phyloP scores from a whole-genome alignment of 2,113 vertebrate genomes.

The Nothobranchius furzeri region DNA sequence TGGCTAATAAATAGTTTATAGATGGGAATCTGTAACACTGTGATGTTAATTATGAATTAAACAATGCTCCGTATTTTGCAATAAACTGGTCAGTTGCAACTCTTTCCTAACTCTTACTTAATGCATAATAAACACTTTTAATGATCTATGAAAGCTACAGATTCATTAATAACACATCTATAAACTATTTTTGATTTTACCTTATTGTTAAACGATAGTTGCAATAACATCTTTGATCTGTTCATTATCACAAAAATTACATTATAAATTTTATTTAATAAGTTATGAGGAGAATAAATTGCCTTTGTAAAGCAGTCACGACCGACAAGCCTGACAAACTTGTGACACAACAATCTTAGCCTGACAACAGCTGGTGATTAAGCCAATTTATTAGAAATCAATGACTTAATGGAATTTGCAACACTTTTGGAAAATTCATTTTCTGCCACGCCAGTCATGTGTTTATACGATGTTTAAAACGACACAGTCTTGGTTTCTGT shows the following conservation, averaged over 20 bases:
- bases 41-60: too few relatives aligned
- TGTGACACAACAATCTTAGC: constrained; percentile 71
- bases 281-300: constrained; percentile 32
- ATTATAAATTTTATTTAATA: constrained; percentile 20
- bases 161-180: too few relatives aligned
- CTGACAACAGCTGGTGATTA: constrained; percentile 77
- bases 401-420: constrained; percentile 75
- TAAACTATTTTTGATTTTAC: too few relatives aligned
- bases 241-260: constrained; percentile 24
- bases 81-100: too few relatives aligned
- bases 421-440: constrained; percentile 70
- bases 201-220: too few relatives aligned
- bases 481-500: constrained; percentile 49
- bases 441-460: constrained; percentile 60
- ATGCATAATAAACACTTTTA: too few relatives aligned
- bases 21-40: too few relatives aligned
- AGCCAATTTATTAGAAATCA: constrained; percentile 77
- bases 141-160: too few relatives aligned
- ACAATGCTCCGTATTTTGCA: too few relatives aligned
- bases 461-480: constrained; percentile 55
- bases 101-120: too few relatives aligned
- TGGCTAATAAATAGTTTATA: too few relatives aligned
- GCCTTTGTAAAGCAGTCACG: constrained; percentile 62
- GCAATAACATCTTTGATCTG: constrained; percentile 10
- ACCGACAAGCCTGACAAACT: constrained; percentile 77